Evolutionary conservation across 1,140 invertebrate species (phyloP), one percentile per base, ranked within the genome.

Genomic region (Homarus americanus): DNA sequence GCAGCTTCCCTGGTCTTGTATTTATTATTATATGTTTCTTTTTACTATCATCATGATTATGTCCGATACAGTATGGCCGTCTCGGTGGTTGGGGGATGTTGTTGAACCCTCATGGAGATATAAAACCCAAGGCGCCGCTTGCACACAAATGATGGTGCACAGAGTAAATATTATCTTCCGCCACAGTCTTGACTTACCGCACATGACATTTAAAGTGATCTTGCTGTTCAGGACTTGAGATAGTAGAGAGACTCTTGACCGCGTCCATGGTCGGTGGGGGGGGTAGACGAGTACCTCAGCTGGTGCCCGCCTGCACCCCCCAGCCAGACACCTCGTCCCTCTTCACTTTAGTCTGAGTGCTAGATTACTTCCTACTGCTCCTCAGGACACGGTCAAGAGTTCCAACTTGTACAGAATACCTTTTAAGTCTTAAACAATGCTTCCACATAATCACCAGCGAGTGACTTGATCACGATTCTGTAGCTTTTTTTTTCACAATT

Each of bases 1-100:
- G 96, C 96, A 79, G 87, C 90, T 92, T 87, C 75, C 41, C 82
- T 85, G 82, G 75, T 91, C 73, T 91, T 80, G 73, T 91, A 85
- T 85, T 91, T 79, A 63, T 76, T 85, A 85, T 76, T 91, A 84
- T 73, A 78, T 78, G 15, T 63, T 78, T 38, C 34, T 87, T 79
- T 63, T 91, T 78, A 49, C 44, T 49, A 49, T 49, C 0, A 10
- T 49, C 49, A 82, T 82, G 10, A 82, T 28, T 79, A 40, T 79
- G 40, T 79, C 40, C 28, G 17, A 40, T 79, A 24, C 87, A 91
- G 82, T 86, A 86, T 91, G 73, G 83, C 76, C 76, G 89, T 79
- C 89, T 49, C 82, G 53, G 83, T 85, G 73, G 76, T 91, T 38
- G 58, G 88, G 80, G 88, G 88, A 84, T 82, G 82, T 82, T 53